Conservation (phyloP, 53 echinoderm and acorn worm genomes). For the Mesocentrotus franciscanus region DNA sequence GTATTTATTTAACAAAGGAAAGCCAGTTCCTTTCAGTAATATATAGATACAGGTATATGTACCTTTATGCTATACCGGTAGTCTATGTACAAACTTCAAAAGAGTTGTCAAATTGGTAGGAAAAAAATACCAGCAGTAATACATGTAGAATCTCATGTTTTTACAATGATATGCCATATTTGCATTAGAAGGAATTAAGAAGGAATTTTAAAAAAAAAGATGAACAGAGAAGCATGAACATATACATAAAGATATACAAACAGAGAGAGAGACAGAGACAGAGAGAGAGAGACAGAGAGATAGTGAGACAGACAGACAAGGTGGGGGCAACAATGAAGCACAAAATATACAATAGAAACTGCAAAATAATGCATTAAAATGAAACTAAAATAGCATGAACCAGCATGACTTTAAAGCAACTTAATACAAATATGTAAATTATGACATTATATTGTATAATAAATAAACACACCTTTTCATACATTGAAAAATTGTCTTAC, state of each 20-base stretch:
- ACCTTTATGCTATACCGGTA: too few species aligned
- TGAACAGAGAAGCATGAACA: background rate
- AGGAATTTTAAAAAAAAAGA: background rate
- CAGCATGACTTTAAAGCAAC: conserved; percentile 38
- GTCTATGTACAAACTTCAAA: background rate
- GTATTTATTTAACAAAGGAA: conserved; percentile 1
- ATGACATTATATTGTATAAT: background rate
- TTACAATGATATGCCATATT: background rate
- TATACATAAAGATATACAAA: background rate
- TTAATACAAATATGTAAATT: background rate
- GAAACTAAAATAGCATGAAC: conserved; percentile 22
- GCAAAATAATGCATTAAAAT: background rate
- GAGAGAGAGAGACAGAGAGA: too few species aligned
- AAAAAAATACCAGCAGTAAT: background rate
- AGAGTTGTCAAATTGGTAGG: background rate
- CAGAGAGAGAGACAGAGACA: background rate
- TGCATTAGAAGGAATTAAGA: background rate
- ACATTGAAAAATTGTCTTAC: background rate
- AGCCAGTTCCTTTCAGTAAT: conserved; percentile 28
- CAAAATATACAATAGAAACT: background rate
- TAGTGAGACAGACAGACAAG: background rate
- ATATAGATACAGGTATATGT: background rate
- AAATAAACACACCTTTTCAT: conserved; percentile 6
- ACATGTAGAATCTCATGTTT: background rate
- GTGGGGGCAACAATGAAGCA: background rate